Percentiles rank a stretch among this genome's conserved stretches.
phyloP scores from a whole-genome alignment of 2,797 vertebrate genomes.

The Orientallactaga sibirica region DNA sequence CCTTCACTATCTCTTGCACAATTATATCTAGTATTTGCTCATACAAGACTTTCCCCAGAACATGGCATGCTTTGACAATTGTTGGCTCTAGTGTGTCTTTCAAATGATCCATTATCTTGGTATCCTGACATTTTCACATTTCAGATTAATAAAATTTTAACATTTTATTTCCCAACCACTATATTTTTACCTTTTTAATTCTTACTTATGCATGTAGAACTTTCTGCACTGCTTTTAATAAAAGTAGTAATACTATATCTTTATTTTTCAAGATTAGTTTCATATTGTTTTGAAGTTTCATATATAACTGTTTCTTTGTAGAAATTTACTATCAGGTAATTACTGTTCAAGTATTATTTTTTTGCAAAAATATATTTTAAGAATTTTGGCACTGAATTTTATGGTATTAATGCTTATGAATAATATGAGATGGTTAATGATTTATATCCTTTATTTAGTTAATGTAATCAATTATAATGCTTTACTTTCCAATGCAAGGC shows the following conservation, averaged over 20 bases:
- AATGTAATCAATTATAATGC: background rate
- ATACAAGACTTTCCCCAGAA: no score
- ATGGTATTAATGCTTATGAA: background rate
- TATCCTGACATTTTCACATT: no score
- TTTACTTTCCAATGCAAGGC: background rate
- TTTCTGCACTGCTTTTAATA: background rate
- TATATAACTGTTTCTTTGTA: background rate
- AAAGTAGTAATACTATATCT: background rate
- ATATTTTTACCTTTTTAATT: no score
- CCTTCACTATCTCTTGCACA: no score
- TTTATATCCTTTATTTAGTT: background rate
- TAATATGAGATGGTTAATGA: background rate
- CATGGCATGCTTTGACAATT: no score
- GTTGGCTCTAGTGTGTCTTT: no score
- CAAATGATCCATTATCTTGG: no score
- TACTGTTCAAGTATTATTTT: background rate
- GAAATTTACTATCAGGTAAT: background rate
- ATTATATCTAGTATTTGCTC: no score
- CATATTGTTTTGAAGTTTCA: background rate
- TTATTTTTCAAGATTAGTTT: background rate
- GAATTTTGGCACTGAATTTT: background rate
- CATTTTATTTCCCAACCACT: no score
- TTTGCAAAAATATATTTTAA: background rate
- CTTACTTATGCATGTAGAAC: no score
- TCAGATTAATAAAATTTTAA: no score